Evolutionary conservation across 1,140 invertebrate species (phyloP).

Genomic region (Lutraria rhynchaena): DNA sequence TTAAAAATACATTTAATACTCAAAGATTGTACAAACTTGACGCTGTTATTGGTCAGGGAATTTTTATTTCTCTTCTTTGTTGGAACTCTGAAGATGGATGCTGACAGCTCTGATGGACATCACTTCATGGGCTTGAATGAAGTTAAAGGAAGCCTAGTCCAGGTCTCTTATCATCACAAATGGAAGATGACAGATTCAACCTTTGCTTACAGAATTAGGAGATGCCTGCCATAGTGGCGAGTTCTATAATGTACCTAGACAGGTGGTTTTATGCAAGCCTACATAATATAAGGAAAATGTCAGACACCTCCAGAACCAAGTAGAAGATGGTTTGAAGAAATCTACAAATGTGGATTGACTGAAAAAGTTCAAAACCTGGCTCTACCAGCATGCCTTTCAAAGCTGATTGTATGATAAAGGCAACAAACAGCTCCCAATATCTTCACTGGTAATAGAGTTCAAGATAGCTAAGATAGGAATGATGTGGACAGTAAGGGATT

Average conservation of each 20-base stretch:
- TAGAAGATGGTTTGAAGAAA: conserved; percentile 2
- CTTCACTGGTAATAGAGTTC: conserved; percentile 15
- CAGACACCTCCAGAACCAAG: background rate
- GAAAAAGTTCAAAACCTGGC: conserved; percentile 52
- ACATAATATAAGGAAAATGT: conserved; percentile 26
- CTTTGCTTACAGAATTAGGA: conserved; percentile 32
- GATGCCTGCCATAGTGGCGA: conserved; percentile 6
- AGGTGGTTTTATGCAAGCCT: conserved; percentile 54
- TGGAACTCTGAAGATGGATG: too few species aligned
- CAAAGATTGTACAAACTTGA: too few species aligned
- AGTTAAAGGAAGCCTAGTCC: conserved; percentile 23
- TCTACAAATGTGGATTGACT: conserved; percentile 12
- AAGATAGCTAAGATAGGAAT: conserved; percentile 1
- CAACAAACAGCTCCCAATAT: background rate
- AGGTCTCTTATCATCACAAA: conserved; percentile 27
- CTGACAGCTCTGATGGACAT: conserved; percentile 45
- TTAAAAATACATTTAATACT: too few species aligned
- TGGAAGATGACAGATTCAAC: conserved; percentile 7
- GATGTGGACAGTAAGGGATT: conserved; percentile 4
- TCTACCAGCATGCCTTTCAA: conserved; percentile 42
- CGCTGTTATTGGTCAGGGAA: too few species aligned
- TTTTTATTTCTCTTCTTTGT: too few species aligned
- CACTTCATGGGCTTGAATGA: conserved; percentile 22
- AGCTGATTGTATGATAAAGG: background rate
- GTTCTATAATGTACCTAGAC: conserved; percentile 44